Evolutionary conservation across 2,797 vertebrate species (phyloP).

Genomic region (Gymnodraco acuticeps): DNA sequence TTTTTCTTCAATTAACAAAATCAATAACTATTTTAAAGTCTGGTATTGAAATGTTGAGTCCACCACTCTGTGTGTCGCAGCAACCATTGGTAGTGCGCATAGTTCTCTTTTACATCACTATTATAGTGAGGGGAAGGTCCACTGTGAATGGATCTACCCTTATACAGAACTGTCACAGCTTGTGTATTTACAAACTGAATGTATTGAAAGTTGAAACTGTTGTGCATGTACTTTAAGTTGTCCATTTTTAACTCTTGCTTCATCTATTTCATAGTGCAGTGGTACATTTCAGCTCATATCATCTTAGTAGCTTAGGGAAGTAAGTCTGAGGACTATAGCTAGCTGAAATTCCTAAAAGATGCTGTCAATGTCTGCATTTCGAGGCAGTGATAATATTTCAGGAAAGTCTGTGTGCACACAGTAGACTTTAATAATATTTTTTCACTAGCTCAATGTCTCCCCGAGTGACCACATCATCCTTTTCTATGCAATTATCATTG

Average conservation of each 20-base stretch:
- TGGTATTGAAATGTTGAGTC: neutral
- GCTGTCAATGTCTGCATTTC: constrained; percentile 10
- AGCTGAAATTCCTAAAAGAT: neutral
- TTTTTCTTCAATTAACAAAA: neutral
- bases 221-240: neutral
- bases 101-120: neutral
- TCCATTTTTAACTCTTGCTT: neutral
- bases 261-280: neutral
- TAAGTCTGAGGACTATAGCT: neutral
- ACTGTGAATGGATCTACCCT: neutral
- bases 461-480: neutral
- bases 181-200: neutral
- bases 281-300: constrained; percentile 10
- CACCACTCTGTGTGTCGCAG: neutral
- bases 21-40: constrained; percentile 1
- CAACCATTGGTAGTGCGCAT: neutral
- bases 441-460: neutral
- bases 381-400: constrained; percentile 13
- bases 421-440: neutral
- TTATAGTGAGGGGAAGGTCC: neutral
- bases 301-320: neutral
- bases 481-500: neutral
- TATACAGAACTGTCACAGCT: neutral
- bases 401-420: neutral
- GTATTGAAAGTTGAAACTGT: neutral